Percentiles rank a stretch among this genome's conserved stretches.
These are phyloP conservation scores for Eulemur albifrons DNA, from an alignment of 2,797 vertebrate species.

Conservation along the genomic window DNA sequence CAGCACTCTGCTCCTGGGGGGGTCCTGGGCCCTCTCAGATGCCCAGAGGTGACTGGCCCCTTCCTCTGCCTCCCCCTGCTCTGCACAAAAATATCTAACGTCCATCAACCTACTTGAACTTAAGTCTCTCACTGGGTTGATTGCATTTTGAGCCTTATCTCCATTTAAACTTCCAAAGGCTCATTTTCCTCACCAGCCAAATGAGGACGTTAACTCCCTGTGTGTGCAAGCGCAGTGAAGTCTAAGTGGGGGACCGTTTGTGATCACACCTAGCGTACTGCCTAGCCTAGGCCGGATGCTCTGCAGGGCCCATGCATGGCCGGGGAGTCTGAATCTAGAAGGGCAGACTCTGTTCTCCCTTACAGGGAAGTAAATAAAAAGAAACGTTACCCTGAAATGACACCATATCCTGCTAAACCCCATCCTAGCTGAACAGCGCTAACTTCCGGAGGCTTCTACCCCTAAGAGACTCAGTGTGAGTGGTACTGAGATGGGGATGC, in stretches of 20 bases:
- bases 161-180: not conserved
- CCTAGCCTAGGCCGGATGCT: rapidly evolving
- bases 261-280: no score
- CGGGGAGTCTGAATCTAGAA: not conserved
- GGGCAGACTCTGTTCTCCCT: not conserved
- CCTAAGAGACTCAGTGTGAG: not conserved
- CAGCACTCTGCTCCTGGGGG: not conserved
- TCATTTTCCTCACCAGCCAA: not conserved
- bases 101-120: not conserved
- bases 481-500: not conserved
- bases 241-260: not conserved
- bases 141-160: not conserved
- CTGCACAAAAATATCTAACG: not conserved
- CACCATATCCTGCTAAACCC: not conserved
- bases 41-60: not conserved
- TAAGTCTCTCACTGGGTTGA: not conserved
- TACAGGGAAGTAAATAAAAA: not conserved
- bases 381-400: not conserved
- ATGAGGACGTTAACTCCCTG: not conserved
- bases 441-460: not conserved
- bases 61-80: not conserved
- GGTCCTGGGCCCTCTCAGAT: not conserved
- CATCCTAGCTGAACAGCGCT: not conserved
- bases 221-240: not conserved
- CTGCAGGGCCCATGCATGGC: rapidly evolving